Evolutionary conservation across 2,797 vertebrate species (phyloP).

Genomic region (Gouania willdenowi): DNA sequence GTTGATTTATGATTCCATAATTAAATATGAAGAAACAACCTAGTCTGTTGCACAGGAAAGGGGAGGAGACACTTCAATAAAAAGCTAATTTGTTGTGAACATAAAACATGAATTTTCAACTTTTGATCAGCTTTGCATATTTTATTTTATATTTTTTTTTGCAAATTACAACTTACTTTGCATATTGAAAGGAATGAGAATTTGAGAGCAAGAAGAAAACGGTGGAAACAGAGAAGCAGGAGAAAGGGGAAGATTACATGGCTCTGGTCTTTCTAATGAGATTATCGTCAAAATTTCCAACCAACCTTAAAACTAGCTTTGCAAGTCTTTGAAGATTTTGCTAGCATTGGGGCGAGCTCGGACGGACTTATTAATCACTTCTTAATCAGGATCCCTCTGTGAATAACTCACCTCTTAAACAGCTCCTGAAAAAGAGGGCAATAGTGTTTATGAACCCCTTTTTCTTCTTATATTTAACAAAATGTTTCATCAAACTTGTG

Average conservation of each 20-base stretch:
- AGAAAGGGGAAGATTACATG: constrained; percentile 33
- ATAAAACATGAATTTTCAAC: constrained; percentile 46
- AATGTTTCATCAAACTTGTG: too few relatives aligned
- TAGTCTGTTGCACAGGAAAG: background rate
- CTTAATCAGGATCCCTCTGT: constrained; percentile 47
- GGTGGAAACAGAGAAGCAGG: constrained; percentile 26
- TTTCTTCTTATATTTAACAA: too few relatives aligned
- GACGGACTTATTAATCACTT: constrained; percentile 52
- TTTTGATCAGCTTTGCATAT: constrained; percentile 60
- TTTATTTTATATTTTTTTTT: too few relatives aligned
- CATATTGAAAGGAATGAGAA: constrained; percentile 36
- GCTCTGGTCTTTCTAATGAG: constrained; percentile 46
- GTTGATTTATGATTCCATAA: constrained; percentile 30
- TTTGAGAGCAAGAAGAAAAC: constrained; percentile 16
- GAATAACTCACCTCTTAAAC: constrained; percentile 37
- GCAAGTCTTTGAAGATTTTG: constrained; percentile 36
- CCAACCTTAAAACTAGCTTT: constrained; percentile 35
- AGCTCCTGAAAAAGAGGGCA: constrained; percentile 30
- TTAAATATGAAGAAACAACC: constrained; percentile 18
- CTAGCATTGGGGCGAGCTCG: constrained; percentile 24
- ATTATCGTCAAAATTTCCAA: constrained; percentile 36
- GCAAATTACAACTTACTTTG: too few relatives aligned
- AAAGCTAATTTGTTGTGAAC: constrained; percentile 48
- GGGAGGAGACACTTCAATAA: constrained; percentile 13
- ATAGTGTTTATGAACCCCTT: too few relatives aligned